A percentile compares a stretch with the other conserved stretches of the same genome.
phyloP scores from a whole-genome alignment of 2,113 vertebrate species.

The Chamaetylas fuelleborni region DNA sequence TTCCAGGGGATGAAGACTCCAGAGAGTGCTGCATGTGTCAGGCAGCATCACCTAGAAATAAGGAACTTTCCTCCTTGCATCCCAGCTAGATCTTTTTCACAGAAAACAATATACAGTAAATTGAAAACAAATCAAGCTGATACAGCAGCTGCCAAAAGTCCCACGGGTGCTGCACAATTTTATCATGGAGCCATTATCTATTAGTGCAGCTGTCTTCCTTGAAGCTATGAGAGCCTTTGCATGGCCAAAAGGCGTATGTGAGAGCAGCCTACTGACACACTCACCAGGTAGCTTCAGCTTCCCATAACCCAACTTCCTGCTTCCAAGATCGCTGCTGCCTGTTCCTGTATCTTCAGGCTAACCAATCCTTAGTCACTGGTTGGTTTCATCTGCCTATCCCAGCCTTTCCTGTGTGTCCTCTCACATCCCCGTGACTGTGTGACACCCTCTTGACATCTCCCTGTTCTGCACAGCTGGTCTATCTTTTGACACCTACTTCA shows the following conservation, averaged over 20 bases:
- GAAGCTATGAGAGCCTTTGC: neutral
- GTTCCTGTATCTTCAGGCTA: neutral
- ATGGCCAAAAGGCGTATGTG: neutral
- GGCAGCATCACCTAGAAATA: neutral
- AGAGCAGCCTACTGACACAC: neutral
- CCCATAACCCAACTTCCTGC: neutral
- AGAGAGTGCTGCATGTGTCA: neutral
- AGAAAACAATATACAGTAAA: neutral
- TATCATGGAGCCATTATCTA: neutral
- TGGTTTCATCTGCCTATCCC: neutral
- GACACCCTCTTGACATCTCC: neutral
- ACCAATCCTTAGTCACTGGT: rapidly evolving
- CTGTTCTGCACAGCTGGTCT: neutral
- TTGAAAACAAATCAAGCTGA: neutral
- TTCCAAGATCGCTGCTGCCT: neutral
- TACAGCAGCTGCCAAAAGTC: neutral
- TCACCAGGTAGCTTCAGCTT: neutral
- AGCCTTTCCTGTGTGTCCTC: neutral
- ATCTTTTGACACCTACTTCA: neutral
- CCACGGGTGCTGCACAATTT: neutral
- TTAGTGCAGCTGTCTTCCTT: neutral
- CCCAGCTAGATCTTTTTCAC: neutral
- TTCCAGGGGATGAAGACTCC: neutral
- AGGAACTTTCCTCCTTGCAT: neutral
- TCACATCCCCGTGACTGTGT: rapidly evolving